phyloP scores from a whole-genome alignment of 2,888 invertebrate species.

The Mycalesis mineus region DNA sequence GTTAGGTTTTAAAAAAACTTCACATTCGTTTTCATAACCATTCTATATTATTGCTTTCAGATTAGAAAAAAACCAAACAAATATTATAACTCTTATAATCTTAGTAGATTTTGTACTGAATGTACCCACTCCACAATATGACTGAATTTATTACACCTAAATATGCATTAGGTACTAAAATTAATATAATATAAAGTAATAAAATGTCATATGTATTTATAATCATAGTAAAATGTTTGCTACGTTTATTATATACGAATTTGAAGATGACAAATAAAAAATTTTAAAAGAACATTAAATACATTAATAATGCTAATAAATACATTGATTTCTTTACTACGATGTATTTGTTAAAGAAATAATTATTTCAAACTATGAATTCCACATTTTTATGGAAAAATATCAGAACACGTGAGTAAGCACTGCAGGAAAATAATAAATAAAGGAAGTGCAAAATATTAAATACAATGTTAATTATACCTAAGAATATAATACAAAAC shows the following conservation, averaged over 20 bases:
- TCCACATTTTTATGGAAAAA: neutral
- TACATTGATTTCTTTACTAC: neutral
- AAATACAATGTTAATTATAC: neutral
- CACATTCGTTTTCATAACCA: slow-evolving; percentile 42
- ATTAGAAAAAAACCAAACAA: slow-evolving; percentile 58
- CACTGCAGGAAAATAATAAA: slow-evolving; percentile 19
- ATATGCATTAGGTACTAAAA: neutral
- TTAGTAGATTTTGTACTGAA: slow-evolving; percentile 71
- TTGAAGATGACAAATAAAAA: neutral
- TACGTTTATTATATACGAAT: neutral
- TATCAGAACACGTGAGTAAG: neutral
- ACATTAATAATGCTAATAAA: too few relatives aligned
- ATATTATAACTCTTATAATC: slow-evolving; percentile 38
- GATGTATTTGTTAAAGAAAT: neutral
- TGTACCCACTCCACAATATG: slow-evolving; percentile 57
- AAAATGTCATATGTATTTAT: neutral
- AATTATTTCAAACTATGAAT: neutral
- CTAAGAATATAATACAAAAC: neutral
- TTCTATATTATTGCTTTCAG: slow-evolving; percentile 70
- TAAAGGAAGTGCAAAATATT: slow-evolving; percentile 22
- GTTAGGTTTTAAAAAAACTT: neutral
- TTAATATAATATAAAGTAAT: neutral
- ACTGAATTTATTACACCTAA: slow-evolving; percentile 45
- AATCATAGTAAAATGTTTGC: neutral
- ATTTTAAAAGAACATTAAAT: neutral